A percentile compares a stretch with the other conserved stretches of the same genome.
Conservation (phyloP, 2,797 vertebrate species). For the Manis javanica region DNA sequence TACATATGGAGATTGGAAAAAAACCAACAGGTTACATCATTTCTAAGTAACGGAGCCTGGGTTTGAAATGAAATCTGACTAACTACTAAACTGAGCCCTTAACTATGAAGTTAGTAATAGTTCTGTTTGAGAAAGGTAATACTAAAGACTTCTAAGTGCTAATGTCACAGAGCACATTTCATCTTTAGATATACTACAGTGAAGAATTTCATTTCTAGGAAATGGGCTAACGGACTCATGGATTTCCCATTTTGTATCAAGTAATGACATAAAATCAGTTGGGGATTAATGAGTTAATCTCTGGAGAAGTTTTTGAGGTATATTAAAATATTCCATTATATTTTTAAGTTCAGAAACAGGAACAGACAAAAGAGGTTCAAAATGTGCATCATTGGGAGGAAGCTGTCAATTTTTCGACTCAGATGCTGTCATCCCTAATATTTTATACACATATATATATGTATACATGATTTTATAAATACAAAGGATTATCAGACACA, state of each 20-base stretch:
- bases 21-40: neutral
- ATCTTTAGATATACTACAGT: neutral
- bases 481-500: neutral
- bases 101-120: neutral
- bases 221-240: neutral
- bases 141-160: neutral
- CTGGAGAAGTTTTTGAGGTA: neutral
- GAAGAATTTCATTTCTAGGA: slow-evolving; percentile 40
- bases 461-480: neutral
- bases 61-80: neutral
- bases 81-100: neutral
- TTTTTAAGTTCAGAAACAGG: neutral
- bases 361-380: neutral
- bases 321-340: slow-evolving; percentile 27
- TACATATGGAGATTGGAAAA: neutral
- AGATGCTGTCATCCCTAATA: neutral
- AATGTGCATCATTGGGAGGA: neutral
- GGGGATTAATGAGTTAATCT: neutral
- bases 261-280: neutral
- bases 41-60: neutral
- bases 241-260: neutral
- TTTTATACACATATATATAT: neutral
- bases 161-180: neutral
- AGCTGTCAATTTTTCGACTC: slow-evolving; percentile 16
- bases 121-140: neutral